These are phyloP conservation scores for Sycophaga agraensis DNA, from an alignment of 1,140 invertebrate genomes.

Conservation along the genomic window DNA sequence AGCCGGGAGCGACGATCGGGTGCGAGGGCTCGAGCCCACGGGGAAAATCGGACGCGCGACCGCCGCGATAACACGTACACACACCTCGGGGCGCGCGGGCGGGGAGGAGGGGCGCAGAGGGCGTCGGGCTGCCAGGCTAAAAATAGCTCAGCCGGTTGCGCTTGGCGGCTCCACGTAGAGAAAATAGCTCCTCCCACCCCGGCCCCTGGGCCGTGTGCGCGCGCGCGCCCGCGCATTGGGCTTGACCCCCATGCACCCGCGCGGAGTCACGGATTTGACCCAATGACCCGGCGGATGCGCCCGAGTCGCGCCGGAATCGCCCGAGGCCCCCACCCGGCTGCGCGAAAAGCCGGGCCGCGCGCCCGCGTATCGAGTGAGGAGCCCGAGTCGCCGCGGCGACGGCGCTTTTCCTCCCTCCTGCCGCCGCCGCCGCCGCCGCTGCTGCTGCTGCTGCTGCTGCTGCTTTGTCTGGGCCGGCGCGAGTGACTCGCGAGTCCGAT, in stretches of 20 bases:
- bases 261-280: slow-evolving; percentile 21
- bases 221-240: slow-evolving; percentile 7
- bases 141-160: slow-evolving; percentile 19
- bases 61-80: neutral
- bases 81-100: neutral
- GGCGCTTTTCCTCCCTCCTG: neutral
- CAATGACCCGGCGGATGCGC: slow-evolving; percentile 23
- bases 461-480: too few relatives aligned
- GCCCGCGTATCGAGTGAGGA: slow-evolving; percentile 6
- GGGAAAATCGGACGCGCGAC: neutral
- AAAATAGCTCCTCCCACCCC: slow-evolving; percentile 14
- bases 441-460: neutral
- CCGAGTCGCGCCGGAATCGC: slow-evolving; percentile 15
- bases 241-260: slow-evolving; percentile 26
- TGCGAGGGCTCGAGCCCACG: too few relatives aligned
- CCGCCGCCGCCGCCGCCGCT: too few relatives aligned
- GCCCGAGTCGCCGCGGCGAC: neutral
- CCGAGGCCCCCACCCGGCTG: neutral
- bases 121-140: too few relatives aligned
- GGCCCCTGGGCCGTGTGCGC: neutral
- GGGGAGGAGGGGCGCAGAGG: too few relatives aligned
- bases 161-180: neutral
- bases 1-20: too few relatives aligned
- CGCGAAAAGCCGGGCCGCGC: slow-evolving; percentile 19
- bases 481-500: too few relatives aligned